Conservation (phyloP, 2,113 vertebrate species). For the Jaculus jaculus region DNA sequence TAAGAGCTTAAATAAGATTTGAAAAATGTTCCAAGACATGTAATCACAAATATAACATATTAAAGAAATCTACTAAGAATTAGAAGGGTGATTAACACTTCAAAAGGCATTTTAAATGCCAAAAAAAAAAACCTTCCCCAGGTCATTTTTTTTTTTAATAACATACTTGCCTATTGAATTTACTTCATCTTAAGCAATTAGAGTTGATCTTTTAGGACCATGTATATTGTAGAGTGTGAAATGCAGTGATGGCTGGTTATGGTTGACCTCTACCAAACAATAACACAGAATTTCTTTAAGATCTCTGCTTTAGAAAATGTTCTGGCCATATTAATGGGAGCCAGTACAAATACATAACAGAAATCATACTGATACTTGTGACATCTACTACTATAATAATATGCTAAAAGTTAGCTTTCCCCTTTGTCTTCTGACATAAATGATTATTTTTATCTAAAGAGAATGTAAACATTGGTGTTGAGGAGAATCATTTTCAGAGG, state of each 20-base stretch:
- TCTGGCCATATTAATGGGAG: conserved; percentile 14
- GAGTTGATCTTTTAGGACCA: background rate
- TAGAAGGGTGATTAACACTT: conserved; percentile 10
- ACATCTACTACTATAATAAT: background rate
- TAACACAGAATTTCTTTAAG: conserved; percentile 32
- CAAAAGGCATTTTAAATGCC: conserved; percentile 22
- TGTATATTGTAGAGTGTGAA: background rate
- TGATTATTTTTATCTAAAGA: conserved; percentile 30
- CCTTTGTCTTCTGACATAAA: background rate
- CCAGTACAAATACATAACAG: background rate
- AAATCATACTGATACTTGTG: background rate
- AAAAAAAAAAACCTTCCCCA: conserved; percentile 2
- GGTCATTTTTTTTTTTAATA: conserved; percentile 55
- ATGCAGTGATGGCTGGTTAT: background rate
- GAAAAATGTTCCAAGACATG: background rate
- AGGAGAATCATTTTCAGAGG: background rate
- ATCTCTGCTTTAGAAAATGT: conserved; percentile 19
- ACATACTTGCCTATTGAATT: conserved; percentile 21
- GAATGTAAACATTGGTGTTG: background rate
- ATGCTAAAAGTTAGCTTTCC: conserved; percentile 37
- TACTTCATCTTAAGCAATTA: conserved; percentile 58
- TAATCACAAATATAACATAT: background rate
- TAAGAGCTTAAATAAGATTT: conserved; percentile 46
- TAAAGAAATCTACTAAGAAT: conserved; percentile 34
- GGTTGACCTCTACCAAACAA: conserved; percentile 26